phyloP scores from a whole-genome alignment of 2,888 invertebrate genomes.

The Bellardia bayeri region DNA sequence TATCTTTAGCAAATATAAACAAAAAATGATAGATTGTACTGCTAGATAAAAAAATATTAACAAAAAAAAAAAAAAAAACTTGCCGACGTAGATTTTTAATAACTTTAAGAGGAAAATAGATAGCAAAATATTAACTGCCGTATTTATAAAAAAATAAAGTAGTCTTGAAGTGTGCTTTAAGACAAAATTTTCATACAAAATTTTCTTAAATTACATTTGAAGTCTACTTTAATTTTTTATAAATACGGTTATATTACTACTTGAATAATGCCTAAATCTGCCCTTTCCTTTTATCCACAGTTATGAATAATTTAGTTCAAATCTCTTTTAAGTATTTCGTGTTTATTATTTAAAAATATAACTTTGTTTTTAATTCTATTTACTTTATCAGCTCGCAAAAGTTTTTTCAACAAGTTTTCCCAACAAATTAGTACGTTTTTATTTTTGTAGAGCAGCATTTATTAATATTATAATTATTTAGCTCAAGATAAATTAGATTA shows the following conservation, averaged over 20 bases:
- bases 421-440: neutral
- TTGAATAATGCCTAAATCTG: too few species aligned
- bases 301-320: too few species aligned
- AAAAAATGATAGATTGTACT: neutral
- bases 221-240: too few species aligned
- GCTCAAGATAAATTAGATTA: neutral
- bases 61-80: neutral
- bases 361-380: too few species aligned
- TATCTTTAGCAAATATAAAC: constrained; percentile 14
- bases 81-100: neutral
- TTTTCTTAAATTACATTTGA: too few species aligned
- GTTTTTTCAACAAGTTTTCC: neutral
- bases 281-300: too few species aligned
- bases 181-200: too few species aligned
- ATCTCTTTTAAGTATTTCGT: too few species aligned
- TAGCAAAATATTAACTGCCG: neutral
- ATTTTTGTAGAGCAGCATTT: neutral
- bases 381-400: neutral
- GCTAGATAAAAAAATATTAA: neutral
- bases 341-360: too few species aligned
- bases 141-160: too few species aligned
- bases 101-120: neutral
- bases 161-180: neutral
- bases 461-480: neutral
- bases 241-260: too few species aligned